Base-by-base conservation (phyloP, 2,113 vertebrate genomes). In the Hydropotes inermis region DNA sequence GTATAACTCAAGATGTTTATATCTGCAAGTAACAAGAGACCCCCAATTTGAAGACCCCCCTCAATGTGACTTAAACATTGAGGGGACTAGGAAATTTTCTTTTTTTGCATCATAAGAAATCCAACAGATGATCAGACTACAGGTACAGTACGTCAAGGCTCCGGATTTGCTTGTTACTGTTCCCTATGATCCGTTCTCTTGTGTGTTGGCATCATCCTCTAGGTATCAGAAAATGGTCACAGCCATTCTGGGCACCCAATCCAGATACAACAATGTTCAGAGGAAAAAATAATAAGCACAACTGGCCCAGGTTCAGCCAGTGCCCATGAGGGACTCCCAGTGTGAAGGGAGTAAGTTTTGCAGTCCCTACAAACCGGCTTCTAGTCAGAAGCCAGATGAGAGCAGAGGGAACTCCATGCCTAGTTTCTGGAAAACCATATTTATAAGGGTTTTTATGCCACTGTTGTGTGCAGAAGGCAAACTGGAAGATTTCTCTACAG, bases 401-500 rank as follows among this genome's bases (percentile, higher is more conserved):
- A 70, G 70, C 52, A 45, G 70, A 84, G 89, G 74, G 61, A 95
- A 39, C 81, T 85, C 23, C 87, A 30, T 47, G 50, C 33, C 25
- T 50, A 78, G 15, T 33, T 57, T 39, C 50, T 36, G 36, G 58
- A 95, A 76, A 67, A 30, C 15, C 16, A 39, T 54, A 15, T 3
- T 76, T 58, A 67, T 57, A 52, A 95, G 76, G 23, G 23, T 19
- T 82, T 85, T 89, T 90, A 82, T 15, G 19, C 47, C 55, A 39
- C 57, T 91, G 70, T 28, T 74, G 67, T 88, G 47, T 61, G 55
- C n/a, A 89, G 74, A 64, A 94, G 28, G 86, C 52, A 98, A 60
- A 67, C 91, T 67, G 90, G 45, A 0, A 94, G 25, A 60, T 90
- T 97, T 96, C 93, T 61, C 45, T 94, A 61, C 39, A 96, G 33